Conservation (phyloP, 2,888 invertebrate genomes). For the Tenthredo mesomela region DNA sequence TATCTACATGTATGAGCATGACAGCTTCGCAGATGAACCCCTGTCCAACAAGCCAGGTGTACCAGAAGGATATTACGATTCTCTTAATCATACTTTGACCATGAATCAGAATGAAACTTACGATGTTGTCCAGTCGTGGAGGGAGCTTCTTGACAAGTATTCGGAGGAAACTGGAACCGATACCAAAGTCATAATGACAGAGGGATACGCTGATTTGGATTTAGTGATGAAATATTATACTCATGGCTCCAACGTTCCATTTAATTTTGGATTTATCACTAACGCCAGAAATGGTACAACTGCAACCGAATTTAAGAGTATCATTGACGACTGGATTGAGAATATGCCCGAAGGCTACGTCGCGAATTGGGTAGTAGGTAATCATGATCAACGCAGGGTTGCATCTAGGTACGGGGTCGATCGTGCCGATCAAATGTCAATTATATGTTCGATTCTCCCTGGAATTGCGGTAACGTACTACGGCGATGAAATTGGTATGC, state of each 20-base stretch:
- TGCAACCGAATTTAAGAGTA: conserved; percentile 79
- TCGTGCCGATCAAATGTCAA: conserved; percentile 80
- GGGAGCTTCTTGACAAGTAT: conserved; percentile 81
- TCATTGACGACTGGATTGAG: conserved; percentile 81
- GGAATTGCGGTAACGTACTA: conserved; percentile 86
- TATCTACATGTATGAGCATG: conserved; percentile 70
- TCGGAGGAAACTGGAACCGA: conserved; percentile 78
- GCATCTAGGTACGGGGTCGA: conserved; percentile 78
- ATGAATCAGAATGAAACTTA: conserved; percentile 70
- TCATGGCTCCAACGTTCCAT: conserved; percentile 79
- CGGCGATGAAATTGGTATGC: conserved; percentile 92
- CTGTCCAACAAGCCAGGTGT: conserved; percentile 61
- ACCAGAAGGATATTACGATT: conserved; percentile 68
- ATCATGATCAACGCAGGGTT: conserved; percentile 79
- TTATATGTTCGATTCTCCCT: conserved; percentile 83
- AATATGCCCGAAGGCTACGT: conserved; percentile 79
- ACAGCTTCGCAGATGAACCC: conserved; percentile 67
- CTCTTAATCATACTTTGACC: conserved; percentile 73
- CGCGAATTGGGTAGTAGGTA: conserved; percentile 86
- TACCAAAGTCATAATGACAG: conserved; percentile 81
- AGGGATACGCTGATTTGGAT: conserved; percentile 81
- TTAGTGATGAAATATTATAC: conserved; percentile 82
- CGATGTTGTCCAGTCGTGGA: conserved; percentile 80
- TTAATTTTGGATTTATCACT: conserved; percentile 83
- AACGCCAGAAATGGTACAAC: conserved; percentile 76